phyloP scores from a whole-genome alignment of 2,113 vertebrate genomes.

The Cnemophilus loriae region DNA sequence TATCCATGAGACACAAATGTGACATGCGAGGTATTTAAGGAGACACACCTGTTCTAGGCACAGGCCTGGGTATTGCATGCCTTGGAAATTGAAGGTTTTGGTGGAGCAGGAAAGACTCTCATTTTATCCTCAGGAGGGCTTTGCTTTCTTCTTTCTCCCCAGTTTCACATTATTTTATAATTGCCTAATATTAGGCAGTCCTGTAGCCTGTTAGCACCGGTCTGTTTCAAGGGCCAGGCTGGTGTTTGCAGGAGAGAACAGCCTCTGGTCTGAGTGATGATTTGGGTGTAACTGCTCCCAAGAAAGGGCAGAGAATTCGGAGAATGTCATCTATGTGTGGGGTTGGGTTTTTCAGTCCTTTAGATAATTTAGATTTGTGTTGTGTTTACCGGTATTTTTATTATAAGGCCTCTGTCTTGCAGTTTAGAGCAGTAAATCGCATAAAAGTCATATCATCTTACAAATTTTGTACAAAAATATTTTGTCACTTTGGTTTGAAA shows the following conservation, averaged over 20 bases:
- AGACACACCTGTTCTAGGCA: constrained; percentile 65
- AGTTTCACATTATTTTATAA: background rate
- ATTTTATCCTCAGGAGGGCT: background rate
- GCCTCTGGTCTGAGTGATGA: constrained; percentile 33
- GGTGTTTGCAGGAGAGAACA: background rate
- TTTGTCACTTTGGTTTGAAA: background rate
- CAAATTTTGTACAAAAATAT: background rate
- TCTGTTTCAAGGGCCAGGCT: background rate
- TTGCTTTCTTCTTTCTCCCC: background rate
- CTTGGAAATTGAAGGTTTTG: constrained; percentile 1
- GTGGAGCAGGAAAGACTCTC: background rate
- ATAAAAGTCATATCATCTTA: background rate
- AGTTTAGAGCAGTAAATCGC: background rate
- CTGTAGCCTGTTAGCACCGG: background rate
- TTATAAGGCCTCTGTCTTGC: background rate
- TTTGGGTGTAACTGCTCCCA: constrained; percentile 52
- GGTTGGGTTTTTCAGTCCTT: constrained; percentile 33
- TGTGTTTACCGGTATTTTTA: constrained; percentile 21
- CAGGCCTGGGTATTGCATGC: background rate
- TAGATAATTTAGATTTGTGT: constrained; percentile 4
- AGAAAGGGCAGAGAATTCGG: constrained; percentile 43
- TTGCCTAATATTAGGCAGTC: background rate
- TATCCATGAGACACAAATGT: constrained; percentile 50
- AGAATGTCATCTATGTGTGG: constrained; percentile 47
- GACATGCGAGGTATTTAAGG: constrained; percentile 59